Percentiles rank a stretch among this genome's conserved stretches.
Evolutionary conservation across 2,888 invertebrate genomes (phyloP).

Genomic region (Epirrhoe tristata): DNA sequence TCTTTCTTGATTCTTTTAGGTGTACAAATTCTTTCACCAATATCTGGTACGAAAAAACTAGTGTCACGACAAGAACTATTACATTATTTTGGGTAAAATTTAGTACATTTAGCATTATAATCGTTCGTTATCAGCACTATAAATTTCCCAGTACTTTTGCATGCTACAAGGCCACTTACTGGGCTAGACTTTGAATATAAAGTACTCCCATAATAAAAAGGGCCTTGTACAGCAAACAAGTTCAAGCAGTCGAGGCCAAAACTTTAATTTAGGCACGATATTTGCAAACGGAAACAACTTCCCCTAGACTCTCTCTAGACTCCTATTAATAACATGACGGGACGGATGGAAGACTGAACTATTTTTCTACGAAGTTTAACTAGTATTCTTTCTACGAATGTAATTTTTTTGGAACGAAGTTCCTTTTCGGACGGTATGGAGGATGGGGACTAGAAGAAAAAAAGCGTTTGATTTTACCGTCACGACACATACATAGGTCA

Average conservation of each 20-base stretch:
- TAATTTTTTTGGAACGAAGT: too few relatives aligned
- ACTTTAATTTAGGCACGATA: slow-evolving; percentile 74
- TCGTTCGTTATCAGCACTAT: neutral
- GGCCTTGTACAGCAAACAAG: slow-evolving; percentile 59
- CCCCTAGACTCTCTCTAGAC: slow-evolving; percentile 15
- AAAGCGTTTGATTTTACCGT: too few relatives aligned
- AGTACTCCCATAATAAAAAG: slow-evolving; percentile 43
- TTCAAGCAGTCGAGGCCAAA: slow-evolving; percentile 62
- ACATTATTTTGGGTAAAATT: neutral
- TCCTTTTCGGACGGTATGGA: too few relatives aligned
- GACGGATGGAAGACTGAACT: neutral
- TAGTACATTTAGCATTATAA: neutral
- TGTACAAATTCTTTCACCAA: too few relatives aligned
- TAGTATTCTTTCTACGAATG: too few relatives aligned
- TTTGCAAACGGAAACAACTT: slow-evolving; percentile 67
- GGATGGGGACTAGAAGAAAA: too few relatives aligned
- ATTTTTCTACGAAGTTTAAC: neutral
- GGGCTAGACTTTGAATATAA: slow-evolving; percentile 34
- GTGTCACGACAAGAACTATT: too few relatives aligned
- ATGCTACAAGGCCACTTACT: slow-evolving; percentile 21
- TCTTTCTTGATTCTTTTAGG: too few relatives aligned
- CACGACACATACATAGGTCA: too few relatives aligned
- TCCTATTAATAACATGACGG: slow-evolving; percentile 4
- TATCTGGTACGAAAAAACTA: too few relatives aligned
- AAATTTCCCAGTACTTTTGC: slow-evolving; percentile 11